Base-by-base conservation (phyloP, 2,888 invertebrate genomes). In the Blastobasis adustella region DNA sequence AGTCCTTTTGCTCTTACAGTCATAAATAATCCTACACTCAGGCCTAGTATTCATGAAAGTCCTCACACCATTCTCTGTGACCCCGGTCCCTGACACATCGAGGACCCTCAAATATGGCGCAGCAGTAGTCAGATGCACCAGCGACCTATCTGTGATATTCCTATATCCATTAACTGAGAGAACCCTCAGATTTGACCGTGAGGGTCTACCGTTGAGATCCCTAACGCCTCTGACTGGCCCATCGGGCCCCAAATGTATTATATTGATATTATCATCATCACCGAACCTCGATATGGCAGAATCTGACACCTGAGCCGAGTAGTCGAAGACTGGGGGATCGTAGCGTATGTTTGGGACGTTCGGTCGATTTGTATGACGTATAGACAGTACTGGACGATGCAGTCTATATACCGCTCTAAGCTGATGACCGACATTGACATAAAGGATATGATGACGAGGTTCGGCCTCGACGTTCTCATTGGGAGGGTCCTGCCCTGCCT, bases 21-120 rank as follows among this genome's bases (percentile, higher is more conserved):
- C 48, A 10, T 58, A 74, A 1, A 58, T 50, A 0, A 93, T 79
- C 47, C 89, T 76, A 58, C 92, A 92, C 39, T 92, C 89, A 0
- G 93, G 92, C 52, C 92, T 87, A 0, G 86, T 65, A 0, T 76
- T 77, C 48, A 88, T 90, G 58, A 94, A 95, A 0, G 79, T 75
- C n/a, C 88, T 82, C 0, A 94, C 87, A 0, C 92, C 94, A 0
- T 76, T 65, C 5, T 72, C 71, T 0, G 93, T 93, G 0, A 95
- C 92, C 1, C 87, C 82, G 0, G 94, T 93, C 0, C 91, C 90
- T 0, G 91, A 91, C 1, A 95, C 90, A 72, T 95, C 94, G 0
- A 95, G 69, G 37, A 77, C 78, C 6, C 79, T 69, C 9, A 94
- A 69, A 51, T 85, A 71, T 0, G 92, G 91, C 0, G 93, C 91